Conservation (phyloP, 2,797 vertebrate genomes). For the Sebastes hubbsi region DNA sequence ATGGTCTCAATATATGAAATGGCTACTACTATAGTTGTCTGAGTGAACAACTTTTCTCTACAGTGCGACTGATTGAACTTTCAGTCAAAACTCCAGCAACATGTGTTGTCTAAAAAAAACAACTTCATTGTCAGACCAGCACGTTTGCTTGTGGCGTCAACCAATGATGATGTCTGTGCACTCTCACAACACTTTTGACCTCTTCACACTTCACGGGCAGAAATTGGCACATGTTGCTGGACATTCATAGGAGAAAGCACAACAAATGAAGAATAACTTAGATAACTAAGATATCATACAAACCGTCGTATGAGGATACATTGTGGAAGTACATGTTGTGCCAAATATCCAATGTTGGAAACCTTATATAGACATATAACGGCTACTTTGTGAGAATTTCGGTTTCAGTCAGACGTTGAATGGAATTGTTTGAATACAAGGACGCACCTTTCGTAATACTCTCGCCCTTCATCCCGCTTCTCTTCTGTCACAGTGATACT, state of each 20-base stretch:
- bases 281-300: not conserved
- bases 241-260: not conserved
- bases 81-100: no score
- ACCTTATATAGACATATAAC: not conserved
- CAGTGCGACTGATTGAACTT: no score
- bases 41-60: no score
- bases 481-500: not conserved
- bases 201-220: no score
- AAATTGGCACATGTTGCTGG: not conserved
- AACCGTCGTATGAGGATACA: not conserved
- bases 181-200: no score
- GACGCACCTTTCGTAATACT: not conserved
- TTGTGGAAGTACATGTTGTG: not conserved
- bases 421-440: not conserved
- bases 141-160: no score
- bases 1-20: no score
- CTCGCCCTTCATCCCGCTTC: not conserved
- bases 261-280: not conserved
- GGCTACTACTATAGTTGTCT: no score
- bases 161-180: no score
- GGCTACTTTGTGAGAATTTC: not conserved
- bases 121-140: not conserved
- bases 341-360: not conserved
- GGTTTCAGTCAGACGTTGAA: not conserved
- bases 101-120: not conserved